Conservation (phyloP, 1,140 invertebrate genomes). For the Tenebrio molitor region DNA sequence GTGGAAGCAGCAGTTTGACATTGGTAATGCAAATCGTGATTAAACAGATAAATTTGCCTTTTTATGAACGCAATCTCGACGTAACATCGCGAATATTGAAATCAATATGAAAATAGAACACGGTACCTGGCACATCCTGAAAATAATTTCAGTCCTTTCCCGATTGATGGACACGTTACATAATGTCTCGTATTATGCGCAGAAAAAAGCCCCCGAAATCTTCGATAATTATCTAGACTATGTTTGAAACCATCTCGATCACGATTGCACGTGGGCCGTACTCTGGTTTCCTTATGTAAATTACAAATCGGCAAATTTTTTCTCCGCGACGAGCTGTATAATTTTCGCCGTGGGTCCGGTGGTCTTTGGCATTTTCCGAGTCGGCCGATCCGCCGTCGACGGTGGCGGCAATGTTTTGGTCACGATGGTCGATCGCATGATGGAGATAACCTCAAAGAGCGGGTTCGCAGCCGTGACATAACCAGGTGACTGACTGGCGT, state of each 20-base stretch:
- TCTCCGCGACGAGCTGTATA: too few species aligned
- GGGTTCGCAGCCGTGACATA: conserved; percentile 23
- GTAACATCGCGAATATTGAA: conserved; percentile 23
- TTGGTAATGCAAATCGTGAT: too few species aligned
- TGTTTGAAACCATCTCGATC: conserved; percentile 2
- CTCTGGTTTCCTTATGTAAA: conserved; percentile 30
- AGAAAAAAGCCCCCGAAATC: conserved; percentile 14
- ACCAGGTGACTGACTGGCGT: conserved; percentile 23
- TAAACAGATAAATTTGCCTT: background rate
- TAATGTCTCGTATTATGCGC: background rate
- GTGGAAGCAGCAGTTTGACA: too few species aligned
- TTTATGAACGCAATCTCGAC: background rate
- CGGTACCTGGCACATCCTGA: conserved; percentile 39
- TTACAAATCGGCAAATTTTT: conserved; percentile 30
- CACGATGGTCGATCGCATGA: conserved; percentile 14
- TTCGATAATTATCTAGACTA: background rate
- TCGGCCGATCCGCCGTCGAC: background rate
- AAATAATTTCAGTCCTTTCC: conserved; percentile 8
- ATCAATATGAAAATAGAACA: conserved; percentile 44
- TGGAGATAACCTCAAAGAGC: conserved; percentile 27
- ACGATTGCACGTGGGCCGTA: conserved; percentile 1
- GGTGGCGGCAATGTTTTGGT: conserved; percentile 28
- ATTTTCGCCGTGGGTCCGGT: too few species aligned
- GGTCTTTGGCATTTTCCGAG: too few species aligned
- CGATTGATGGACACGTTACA: conserved; percentile 11